Base-by-base conservation (phyloP, 2,888 invertebrate genomes). In the Megaustenia siamemsis region DNA sequence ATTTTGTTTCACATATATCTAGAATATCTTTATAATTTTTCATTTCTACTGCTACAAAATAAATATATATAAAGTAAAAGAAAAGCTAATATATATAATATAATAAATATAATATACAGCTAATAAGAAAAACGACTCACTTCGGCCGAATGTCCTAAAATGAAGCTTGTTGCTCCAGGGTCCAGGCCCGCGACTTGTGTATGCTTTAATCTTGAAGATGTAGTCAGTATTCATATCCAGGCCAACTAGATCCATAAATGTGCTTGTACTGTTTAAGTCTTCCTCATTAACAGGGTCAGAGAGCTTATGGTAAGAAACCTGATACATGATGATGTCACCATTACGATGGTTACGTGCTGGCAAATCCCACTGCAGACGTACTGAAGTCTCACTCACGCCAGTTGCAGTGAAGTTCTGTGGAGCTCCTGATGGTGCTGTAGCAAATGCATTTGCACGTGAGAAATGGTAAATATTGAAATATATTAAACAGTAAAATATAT, bases 191-290 rank as follows among this genome's bases (percentile, higher is more conserved):
- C 97, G 96, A 86, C 96, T 96, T 0, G 99, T 99, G 93, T 97
- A 97, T 0, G 98, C 98, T 91, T 97, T 96, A 28, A 99, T 97
- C 94, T 97, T 97, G 93, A 98, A 98, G 80, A 97, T 96, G 93
- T 99, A 99, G 93, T 98, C 97, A 0, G 97, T 97, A 93, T 97
- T 97, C 95, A 98, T 98, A 94, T 98, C 98, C 87, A 99, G 95
- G 90, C 92, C 91, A 77, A 90, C 89, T 10, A 94, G 89, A 82
- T 91, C 90, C 56, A 90, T 86, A 68, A 88, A 89, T 18, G 90
- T 90, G n/a, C 91, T 91, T 0, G 93, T 93, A 40, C 93, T 89
- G 87, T 94, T 94, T 10, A 91, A 84, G 82, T 92, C 91, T 79
- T 91, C 91, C 63, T 90, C 90, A 86, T 90, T 91, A 68, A 90